Percentiles rank a stretch among this genome's conserved stretches.
Conservation (phyloP, 1,140 invertebrate genomes). For the Dendrolimus kikuchii region DNA sequence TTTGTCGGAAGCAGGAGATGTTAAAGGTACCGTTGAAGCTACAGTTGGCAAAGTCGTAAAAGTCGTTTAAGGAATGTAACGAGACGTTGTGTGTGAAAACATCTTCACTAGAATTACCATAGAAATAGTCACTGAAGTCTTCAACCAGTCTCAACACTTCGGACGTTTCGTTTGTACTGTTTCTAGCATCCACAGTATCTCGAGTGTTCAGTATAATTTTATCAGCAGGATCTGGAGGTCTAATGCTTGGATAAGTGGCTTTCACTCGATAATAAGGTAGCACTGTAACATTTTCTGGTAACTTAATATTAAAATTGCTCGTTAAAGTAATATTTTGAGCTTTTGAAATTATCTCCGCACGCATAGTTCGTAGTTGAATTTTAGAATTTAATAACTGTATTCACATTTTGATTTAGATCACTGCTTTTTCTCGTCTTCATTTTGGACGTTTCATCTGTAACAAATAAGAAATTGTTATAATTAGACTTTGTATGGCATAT, state of each 20-base stretch:
- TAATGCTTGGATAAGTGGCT: constrained; percentile 34
- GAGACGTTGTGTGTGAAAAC: constrained; percentile 42
- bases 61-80: constrained; percentile 38
- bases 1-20: constrained; percentile 53
- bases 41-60: constrained; percentile 56
- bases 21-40: constrained; percentile 68
- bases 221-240: constrained; percentile 32
- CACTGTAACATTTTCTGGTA: too few relatives aligned
- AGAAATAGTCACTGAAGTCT: constrained; percentile 76
- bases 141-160: constrained; percentile 71
- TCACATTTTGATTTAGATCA: not conserved
- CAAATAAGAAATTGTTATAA: not conserved
- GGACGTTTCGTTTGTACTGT: constrained; percentile 10
- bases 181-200: constrained; percentile 2
- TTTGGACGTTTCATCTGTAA: constrained; percentile 6
- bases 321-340: too few relatives aligned
- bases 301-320: constrained; percentile 4
- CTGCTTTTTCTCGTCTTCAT: not conserved
- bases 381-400: too few relatives aligned
- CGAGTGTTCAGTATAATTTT: not conserved
- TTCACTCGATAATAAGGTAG: too few relatives aligned
- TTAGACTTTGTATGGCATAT: too few relatives aligned
- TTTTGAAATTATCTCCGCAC: too few relatives aligned
- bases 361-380: too few relatives aligned
- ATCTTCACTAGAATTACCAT: constrained; percentile 60